Evolutionary conservation across 2,113 vertebrate genomes (phyloP).

Genomic region (Phyllostomus hastatus): DNA sequence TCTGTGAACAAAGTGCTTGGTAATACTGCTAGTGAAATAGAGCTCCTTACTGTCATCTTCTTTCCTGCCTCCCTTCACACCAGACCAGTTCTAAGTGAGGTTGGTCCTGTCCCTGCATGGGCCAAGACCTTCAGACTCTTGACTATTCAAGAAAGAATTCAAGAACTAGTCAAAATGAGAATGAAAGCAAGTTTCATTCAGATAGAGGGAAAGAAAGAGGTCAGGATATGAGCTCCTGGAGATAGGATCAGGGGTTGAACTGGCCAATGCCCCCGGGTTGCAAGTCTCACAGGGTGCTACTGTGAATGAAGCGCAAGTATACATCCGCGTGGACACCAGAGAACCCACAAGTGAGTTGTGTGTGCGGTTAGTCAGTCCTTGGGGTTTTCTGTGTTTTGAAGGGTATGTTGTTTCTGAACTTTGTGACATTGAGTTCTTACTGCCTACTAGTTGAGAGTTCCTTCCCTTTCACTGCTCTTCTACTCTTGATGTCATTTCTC

Average conservation of each 20-base stretch:
- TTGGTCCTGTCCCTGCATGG: neutral
- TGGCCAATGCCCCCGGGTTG: neutral
- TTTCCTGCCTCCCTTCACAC: neutral
- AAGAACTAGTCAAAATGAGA: neutral
- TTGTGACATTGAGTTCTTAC: neutral
- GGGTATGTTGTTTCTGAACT: neutral
- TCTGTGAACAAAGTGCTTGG: neutral
- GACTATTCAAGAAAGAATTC: neutral
- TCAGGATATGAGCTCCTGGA: neutral
- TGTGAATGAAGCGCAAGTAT: neutral
- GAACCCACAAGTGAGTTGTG: neutral
- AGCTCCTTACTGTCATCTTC: neutral
- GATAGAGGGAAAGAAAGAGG: neutral
- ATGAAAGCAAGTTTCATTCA: neutral
- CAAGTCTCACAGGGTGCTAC: neutral
- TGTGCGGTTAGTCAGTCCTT: neutral
- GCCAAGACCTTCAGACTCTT: neutral
- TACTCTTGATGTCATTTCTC: neutral
- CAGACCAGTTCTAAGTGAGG: neutral
- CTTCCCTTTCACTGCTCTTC: neutral
- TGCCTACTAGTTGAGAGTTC: neutral
- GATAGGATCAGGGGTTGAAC: neutral
- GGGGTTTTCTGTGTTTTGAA: neutral
- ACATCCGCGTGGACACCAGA: neutral
- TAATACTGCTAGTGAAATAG: neutral